A percentile compares a stretch with the other conserved stretches of the same genome.
Evolutionary conservation across 2,113 vertebrate species (phyloP).

Genomic region (Montifringilla adamsi): DNA sequence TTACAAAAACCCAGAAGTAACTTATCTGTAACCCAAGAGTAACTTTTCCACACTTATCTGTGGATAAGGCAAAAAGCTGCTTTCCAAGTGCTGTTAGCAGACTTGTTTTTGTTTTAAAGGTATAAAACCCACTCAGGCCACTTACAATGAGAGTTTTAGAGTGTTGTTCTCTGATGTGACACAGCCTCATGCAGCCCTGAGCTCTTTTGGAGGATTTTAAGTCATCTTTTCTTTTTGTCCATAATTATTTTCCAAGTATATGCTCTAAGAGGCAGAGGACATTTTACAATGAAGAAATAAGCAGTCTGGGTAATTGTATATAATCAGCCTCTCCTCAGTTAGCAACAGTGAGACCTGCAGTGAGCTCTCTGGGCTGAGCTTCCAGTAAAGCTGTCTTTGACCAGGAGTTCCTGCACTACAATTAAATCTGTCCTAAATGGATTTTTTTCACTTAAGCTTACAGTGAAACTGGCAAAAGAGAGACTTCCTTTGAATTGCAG

Average conservation of each 20-base stretch:
- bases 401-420: conserved; percentile 20
- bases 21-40: neutral
- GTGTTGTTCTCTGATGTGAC: neutral
- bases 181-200: neutral
- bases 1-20: neutral
- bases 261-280: neutral
- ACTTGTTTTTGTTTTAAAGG: neutral
- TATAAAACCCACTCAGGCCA: neutral
- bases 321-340: conserved; percentile 62
- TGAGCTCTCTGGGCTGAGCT: conserved; percentile 33
- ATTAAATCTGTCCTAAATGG: conserved; percentile 42
- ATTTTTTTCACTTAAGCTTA: conserved; percentile 36
- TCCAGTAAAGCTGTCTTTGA: conserved; percentile 55
- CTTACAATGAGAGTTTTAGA: neutral
- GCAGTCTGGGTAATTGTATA: conserved; percentile 66
- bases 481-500: neutral
- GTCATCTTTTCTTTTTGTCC: conserved; percentile 22
- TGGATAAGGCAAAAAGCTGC: neutral
- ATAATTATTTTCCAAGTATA: conserved; percentile 44
- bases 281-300: conserved; percentile 52
- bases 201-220: neutral
- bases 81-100: neutral
- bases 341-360: conserved; percentile 45
- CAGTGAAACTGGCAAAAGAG: neutral
- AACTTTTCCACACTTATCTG: neutral